These are phyloP conservation scores for Periophthalmus modestus DNA, from an alignment of 2,113 vertebrate genomes.

Conservation along the genomic window DNA sequence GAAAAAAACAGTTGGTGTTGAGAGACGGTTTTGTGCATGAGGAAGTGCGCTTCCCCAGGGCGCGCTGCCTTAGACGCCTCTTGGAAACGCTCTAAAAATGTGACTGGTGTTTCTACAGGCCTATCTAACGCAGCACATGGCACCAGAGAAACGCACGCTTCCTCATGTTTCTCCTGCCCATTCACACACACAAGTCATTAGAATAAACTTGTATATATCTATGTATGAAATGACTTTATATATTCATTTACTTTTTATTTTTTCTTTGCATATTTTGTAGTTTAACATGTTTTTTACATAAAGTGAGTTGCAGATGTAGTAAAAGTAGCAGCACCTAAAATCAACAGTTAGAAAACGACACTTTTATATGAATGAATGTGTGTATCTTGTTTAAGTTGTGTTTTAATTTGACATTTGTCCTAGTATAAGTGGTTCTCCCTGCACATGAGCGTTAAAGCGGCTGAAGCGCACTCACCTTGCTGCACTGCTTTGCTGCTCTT, in stretches of 20 bases:
- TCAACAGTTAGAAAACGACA: too few relatives aligned
- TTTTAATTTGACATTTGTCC: too few relatives aligned
- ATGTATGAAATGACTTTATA: too few relatives aligned
- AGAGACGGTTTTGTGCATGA: slow-evolving; percentile 43
- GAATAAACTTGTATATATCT: too few relatives aligned
- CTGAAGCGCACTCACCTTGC: slow-evolving; percentile 41
- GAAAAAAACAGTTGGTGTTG: slow-evolving; percentile 24
- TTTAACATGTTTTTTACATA: too few relatives aligned
- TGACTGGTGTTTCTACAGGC: neutral
- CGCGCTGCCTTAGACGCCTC: slow-evolving; percentile 9
- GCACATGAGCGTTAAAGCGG: neutral
- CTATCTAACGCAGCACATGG: slow-evolving; percentile 13
- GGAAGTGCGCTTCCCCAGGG: slow-evolving; percentile 57
- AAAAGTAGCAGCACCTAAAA: too few relatives aligned
- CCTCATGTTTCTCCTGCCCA: slow-evolving; percentile 9
- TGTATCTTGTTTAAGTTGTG: too few relatives aligned
- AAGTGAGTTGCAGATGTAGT: too few relatives aligned
- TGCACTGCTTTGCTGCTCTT: neutral
- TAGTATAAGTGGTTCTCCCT: neutral
- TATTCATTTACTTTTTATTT: too few relatives aligned
- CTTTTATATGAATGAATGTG: too few relatives aligned
- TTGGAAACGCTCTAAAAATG: slow-evolving; percentile 35
- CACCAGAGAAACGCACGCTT: slow-evolving; percentile 18
- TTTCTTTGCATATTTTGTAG: too few relatives aligned
- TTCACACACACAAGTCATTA: too few relatives aligned